Base-by-base conservation (phyloP, 2,888 invertebrate genomes). In the Nemoura dubitans region DNA sequence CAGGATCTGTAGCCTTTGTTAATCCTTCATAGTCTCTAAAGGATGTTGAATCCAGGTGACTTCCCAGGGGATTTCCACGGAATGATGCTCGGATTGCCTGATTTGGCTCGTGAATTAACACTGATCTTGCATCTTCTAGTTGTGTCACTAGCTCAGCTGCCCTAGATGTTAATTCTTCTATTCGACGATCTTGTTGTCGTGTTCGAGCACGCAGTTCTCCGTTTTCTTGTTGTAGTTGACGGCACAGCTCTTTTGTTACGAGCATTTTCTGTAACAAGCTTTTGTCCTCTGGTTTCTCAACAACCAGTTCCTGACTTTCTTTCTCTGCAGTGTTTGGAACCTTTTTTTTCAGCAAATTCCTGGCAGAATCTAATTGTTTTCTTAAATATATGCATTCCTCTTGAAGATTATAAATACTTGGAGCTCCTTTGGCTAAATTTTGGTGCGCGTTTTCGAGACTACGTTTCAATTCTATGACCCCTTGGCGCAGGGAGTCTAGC, bases 151-250 rank as follows among this genome's bases (percentile, higher is more conserved):
- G 30, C 2, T 86, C n/a, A 16, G 86, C 82, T 28, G 88, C 86
- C 29, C 87, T 83, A n/a, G 29, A 82, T 1, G 87, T 88, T 29
- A 88, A 84, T 42, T 88, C 88, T 25, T 87, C 85, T 0, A 88
- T 88, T n/a, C 88, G 86, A 5, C 84, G 25, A n/a, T 86, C 85
- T 28, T 88, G 88, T 26, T 87, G 88, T 3, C 85, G 77, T 2
- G 81, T 86, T 27, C 88, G 86, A 43, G 78, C 85, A 29, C 88
- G 86, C 10, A 90, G 86, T 76, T 88, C 88, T 10, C 30, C 43
- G 86, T 89, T 90, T 87, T 90, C 89, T 36, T 87, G 85, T 78
- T 89, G 89, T 42, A 90, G 86, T 21, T 89, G 88, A 7, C 86
- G 86, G n/a, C 14, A 84, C 0, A 59, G 59, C 29, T 84, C 84